phyloP scores from a whole-genome alignment of 2,113 vertebrate genomes.

The Nesogale talazaci region DNA sequence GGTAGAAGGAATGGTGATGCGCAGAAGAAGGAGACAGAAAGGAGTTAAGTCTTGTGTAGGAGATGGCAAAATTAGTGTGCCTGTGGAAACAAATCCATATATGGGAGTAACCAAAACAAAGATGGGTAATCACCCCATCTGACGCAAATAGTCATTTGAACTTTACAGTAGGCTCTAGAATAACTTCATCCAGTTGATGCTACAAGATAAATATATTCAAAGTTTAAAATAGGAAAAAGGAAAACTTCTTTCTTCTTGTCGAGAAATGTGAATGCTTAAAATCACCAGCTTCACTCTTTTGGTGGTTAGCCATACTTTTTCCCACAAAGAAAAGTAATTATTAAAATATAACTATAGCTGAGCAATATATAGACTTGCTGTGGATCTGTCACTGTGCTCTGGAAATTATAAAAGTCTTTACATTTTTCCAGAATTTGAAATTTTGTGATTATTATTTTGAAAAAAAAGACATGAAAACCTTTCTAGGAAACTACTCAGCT shows the following conservation, averaged over 20 bases:
- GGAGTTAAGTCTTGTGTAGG: neutral
- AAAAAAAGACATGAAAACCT: constrained; percentile 56
- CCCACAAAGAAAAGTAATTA: constrained; percentile 62
- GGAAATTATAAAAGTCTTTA: constrained; percentile 59
- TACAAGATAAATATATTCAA: constrained; percentile 51
- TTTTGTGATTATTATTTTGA: constrained; percentile 45
- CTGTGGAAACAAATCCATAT: constrained; percentile 34
- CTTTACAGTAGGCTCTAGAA: constrained; percentile 64
- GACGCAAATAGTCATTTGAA: constrained; percentile 56
- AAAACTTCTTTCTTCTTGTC: constrained; percentile 20
- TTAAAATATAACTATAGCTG: constrained; percentile 67
- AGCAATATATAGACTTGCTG: constrained; percentile 61
- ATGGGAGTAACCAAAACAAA: neutral
- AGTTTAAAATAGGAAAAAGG: neutral
- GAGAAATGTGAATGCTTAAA: constrained; percentile 57
- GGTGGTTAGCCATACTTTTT: constrained; percentile 27
- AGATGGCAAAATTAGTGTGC: constrained; percentile 48
- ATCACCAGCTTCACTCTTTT: constrained; percentile 52
- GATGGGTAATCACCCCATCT: constrained; percentile 5
- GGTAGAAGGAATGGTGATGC: neutral
- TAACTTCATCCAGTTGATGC: constrained; percentile 52
- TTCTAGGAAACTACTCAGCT: constrained; percentile 4
- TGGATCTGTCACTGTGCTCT: constrained; percentile 23
- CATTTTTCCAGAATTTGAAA: constrained; percentile 62
- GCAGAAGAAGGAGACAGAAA: neutral